Base-by-base conservation (phyloP, 1,140 invertebrate species). In the Rhagoletis zephyria region DNA sequence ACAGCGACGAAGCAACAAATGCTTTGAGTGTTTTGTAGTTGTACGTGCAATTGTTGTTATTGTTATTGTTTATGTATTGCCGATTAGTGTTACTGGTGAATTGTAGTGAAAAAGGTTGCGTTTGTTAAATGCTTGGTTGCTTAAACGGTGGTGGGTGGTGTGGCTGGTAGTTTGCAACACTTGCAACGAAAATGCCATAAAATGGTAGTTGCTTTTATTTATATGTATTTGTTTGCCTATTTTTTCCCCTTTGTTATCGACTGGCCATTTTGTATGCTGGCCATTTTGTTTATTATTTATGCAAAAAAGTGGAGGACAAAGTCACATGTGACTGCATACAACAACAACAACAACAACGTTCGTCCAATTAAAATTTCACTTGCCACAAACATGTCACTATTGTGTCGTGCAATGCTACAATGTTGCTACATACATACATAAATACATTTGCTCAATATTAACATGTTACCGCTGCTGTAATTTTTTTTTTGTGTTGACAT, bases 321-420 rank as follows among this genome's bases (percentile, higher is more conserved):
- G 12, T 63, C 61, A 63, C 9, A 5, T 63, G 16, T 14, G 16
- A 63, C 61, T 56, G 10, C 51, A 56, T 16, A 63, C 3, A 63
- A 63, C 61, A 63, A 4, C 0, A 7, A 63, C n/a, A n/a, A 30
- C 1, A 30, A 30, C 30, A 30, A 30, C 30, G 30, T 30, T 30
- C 0, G 30, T 19, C 74, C 74, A 81, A 81, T 81, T 81, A 81
- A 81, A 81, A 81, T 56, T 81, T 81, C 48, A 81, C n/a, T 81
- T 81, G 45, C 74, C 74, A 81, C 48, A 81, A 81, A 81, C 48
- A 81, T 56, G 74, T 81, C 74, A 42, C 74, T 30, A 56, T 74
- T 74, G 5, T 56, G 51, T 81, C 74, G 19, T 30, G 74, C 74
- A 81, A 19, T 81, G 70, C 45, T 6, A 14, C 14, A 14, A n/a